Conservation (phyloP, 1,140 invertebrate genomes). For the Pararge aegeria region DNA sequence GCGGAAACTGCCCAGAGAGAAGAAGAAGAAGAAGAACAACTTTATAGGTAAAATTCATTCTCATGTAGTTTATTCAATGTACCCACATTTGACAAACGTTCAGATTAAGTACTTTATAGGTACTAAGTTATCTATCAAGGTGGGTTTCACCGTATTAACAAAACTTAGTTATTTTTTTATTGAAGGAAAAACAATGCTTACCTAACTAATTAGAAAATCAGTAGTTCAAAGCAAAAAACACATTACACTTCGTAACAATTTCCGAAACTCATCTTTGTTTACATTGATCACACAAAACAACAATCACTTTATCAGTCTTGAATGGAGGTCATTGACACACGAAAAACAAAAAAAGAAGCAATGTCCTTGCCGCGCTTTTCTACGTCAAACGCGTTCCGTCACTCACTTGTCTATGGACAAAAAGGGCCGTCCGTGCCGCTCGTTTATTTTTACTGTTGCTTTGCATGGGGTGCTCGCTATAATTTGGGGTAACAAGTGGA, state of each 20-base stretch:
- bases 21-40: too few species aligned
- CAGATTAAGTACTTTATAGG: too few species aligned
- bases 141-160: too few species aligned
- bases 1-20: too few species aligned
- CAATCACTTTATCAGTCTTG: conserved; percentile 22
- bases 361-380: conserved; percentile 35
- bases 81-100: too few species aligned
- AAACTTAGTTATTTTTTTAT: too few species aligned
- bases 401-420: conserved; percentile 56
- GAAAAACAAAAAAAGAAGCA: conserved; percentile 19
- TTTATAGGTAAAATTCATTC: too few species aligned
- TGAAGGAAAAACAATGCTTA: not conserved
- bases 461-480: conserved; percentile 63
- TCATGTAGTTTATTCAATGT: too few species aligned
- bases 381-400: conserved; percentile 50
- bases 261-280: not conserved
- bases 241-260: not conserved
- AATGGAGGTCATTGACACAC: conserved; percentile 20
- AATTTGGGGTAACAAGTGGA: conserved; percentile 68
- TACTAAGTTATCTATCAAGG: too few species aligned
- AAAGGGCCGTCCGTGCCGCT: conserved; percentile 42
- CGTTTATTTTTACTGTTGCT: conserved; percentile 63
- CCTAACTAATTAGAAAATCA: not conserved
- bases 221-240: not conserved
- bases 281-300: conserved; percentile 9